phyloP scores from a whole-genome alignment of 23 tunicate species.

The Ascidia mentula region DNA sequence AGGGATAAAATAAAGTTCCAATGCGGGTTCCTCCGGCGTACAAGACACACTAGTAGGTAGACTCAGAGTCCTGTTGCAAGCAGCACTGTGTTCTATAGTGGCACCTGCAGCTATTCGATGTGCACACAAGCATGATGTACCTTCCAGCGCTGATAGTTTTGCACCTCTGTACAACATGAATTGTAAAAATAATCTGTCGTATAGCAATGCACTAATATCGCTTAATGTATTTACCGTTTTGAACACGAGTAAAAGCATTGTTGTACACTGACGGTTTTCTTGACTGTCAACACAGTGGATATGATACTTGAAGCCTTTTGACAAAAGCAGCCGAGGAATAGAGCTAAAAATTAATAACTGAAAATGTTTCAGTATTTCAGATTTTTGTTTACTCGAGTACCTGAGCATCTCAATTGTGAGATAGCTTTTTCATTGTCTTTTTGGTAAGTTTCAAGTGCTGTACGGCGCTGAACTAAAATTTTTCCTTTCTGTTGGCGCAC shows the following conservation, averaged over 20 bases:
- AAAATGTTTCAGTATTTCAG: too few relatives aligned
- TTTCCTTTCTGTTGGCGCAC: too few relatives aligned
- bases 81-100: background rate
- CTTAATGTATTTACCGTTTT: background rate
- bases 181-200: background rate
- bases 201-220: background rate
- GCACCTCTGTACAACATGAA: background rate
- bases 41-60: background rate
- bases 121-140: background rate
- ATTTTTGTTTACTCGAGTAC: too few relatives aligned
- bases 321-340: background rate
- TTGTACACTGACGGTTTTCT: background rate
- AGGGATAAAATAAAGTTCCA: background rate
- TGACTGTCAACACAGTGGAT: background rate
- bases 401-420: too few relatives aligned
- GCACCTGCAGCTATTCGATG: background rate
- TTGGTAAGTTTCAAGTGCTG: too few relatives aligned
- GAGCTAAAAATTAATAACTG: background rate
- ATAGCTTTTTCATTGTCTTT: too few relatives aligned
- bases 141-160: background rate
- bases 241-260: conserved; percentile 2
- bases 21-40: background rate
- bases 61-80: background rate
- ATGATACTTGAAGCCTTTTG: background rate
- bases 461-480: too few relatives aligned